Base-by-base conservation (phyloP, 2,888 invertebrate genomes). In the Hyles lineata region DNA sequence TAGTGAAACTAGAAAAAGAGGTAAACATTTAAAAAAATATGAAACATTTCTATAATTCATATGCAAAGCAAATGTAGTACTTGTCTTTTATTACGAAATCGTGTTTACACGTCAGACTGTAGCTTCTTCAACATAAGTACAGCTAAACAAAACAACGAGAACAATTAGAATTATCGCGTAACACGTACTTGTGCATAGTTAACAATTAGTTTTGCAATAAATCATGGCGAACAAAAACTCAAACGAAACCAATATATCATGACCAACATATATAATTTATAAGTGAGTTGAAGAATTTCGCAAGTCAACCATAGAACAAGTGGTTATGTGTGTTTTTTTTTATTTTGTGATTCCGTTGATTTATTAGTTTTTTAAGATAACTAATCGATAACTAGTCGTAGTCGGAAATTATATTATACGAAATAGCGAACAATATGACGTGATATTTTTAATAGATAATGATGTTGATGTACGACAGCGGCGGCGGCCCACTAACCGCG, bases 401-500 rank as follows among this genome's bases (percentile, higher is more conserved):
- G 79, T 79, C 87, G 85, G 89, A 92, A 92, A 91, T 91, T 91
- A 87, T 90, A 87, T 91, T 93, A 88, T 90, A 91, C 92, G 91
- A 91, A 93, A 93, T 91, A 92, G 91, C 88, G 89, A 92, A 94
- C 92, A 93, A 93, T 93, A 92, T 94, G 93, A 93, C 91, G 91
- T 88, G 93, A 93, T 94, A 92, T 93, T 94, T 94, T 94, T 94
- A 92, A 93, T 92, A 94, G 93, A 94, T 94, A 93, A 92, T 92
- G 90, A 92, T 91, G 90, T 91, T 94, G 93, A 94, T 93, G 92
- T 87, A 93, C 91, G 93, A 92, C 92, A 90, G 88, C 88, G 86
- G 79, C 92, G 90, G 88, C 88, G 86, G 79, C 83, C 85, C 85
- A 83, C 87, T 78, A 80, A 77, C 81, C 84, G 75, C 76, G 82